A percentile compares a stretch with the other conserved stretches of the same genome.
Conservation (phyloP, 2,888 invertebrate species). For the Deilephila porcellus region DNA sequence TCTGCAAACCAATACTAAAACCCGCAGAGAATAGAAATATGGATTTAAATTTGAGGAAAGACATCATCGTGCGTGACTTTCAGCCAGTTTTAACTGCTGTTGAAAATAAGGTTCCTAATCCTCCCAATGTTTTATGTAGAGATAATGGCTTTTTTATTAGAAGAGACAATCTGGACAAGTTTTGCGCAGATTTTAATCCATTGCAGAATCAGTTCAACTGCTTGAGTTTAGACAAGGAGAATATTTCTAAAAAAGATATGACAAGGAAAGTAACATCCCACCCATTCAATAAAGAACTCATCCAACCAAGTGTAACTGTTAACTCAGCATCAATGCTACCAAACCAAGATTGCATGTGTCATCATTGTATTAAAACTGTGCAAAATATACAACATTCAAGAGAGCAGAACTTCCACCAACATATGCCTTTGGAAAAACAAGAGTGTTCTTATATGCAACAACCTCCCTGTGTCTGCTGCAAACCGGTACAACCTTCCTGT, state of each 20-base stretch:
- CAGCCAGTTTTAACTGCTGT: conserved; percentile 48
- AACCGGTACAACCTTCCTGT: conserved; percentile 34
- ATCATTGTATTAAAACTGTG: conserved; percentile 59
- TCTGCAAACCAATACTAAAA: conserved; percentile 44
- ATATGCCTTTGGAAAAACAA: conserved; percentile 28
- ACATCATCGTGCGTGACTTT: conserved; percentile 31
- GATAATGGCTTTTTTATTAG: conserved; percentile 71
- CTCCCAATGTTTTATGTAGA: conserved; percentile 56
- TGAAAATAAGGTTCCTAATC: conserved; percentile 49
- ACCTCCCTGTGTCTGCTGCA: conserved; percentile 45
- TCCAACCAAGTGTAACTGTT: neutral
- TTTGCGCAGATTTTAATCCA: conserved; percentile 46
- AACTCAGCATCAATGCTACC: conserved; percentile 5
- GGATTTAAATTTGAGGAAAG: conserved; percentile 29
- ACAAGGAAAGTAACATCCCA: conserved; percentile 42
- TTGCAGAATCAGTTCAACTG: conserved; percentile 54
- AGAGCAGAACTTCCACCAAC: conserved; percentile 9
- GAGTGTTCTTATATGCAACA: conserved; percentile 41
- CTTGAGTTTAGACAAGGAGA: conserved; percentile 65
- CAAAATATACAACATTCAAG: conserved; percentile 31
- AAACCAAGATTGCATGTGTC: conserved; percentile 58
- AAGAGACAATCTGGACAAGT: conserved; percentile 59
- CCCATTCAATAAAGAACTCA: conserved; percentile 26
- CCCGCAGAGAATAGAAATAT: conserved; percentile 34
- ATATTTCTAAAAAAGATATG: conserved; percentile 57